Evolutionary conservation across 1,140 invertebrate species (phyloP), one percentile per base, ranked within the genome.

Genomic region (Stenopsyche tienmushanensis): DNA sequence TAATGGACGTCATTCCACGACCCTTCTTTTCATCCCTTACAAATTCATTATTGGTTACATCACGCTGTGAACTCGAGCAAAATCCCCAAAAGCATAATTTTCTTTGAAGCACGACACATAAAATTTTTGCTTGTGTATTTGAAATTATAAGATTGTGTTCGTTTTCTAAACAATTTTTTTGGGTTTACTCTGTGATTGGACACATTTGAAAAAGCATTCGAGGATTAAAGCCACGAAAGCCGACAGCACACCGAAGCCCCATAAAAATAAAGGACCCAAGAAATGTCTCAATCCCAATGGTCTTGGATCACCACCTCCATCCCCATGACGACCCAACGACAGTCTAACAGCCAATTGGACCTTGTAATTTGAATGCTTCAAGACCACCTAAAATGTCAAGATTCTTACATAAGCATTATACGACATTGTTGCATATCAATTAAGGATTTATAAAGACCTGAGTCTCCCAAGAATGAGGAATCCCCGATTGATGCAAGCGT

Each of bases 401-500:
- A n/a, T 25, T 2, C 18, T 65, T 21, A 5, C 20, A 3, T 57
- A 66, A 62, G 41, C 17, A 5, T 2, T n/a, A 34, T 7, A 7
- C 29, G 29, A 34, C 13, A 5, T 34, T 34, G 29, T 34, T 7
- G 1, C 65, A 62, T 7, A 62, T 42, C 39, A 20, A 26, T 3
- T 5, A 64, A 13, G 5, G 13, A 7, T 34, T 34, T 34, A 34
- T 7, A 34, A 34, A 7, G 45, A 80, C 79, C 73, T 81, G 78
- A 17, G 77, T 79, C 67, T 81, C 80, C 78, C 78, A 81, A 55
- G 76, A 73, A 8, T 78, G 69, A 55, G 79, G 65, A 1, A 81
- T 65, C 5, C 80, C 80, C 23, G 77, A 74, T 58, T 78, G 73
- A 59, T 81, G 80, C 0, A 81, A 67, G 23, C 78, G 69, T 18